A percentile compares a stretch with the other conserved stretches of the same genome.
Evolutionary conservation across 1,140 invertebrate genomes (phyloP).

Genomic region (Aporrectodea caliginosa): DNA sequence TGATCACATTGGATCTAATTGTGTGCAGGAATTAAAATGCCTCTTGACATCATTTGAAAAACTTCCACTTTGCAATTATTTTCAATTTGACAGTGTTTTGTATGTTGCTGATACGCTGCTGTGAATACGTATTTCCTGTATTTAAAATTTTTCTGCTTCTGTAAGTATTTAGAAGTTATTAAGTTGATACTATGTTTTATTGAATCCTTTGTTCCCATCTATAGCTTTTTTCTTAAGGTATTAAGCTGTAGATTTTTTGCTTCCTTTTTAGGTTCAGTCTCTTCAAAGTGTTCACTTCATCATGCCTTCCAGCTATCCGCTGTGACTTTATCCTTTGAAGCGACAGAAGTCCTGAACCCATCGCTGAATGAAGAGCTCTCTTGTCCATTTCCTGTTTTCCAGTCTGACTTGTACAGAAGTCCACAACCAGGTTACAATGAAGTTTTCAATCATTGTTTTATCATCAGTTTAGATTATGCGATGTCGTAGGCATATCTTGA

Average conservation of each 20-base stretch:
- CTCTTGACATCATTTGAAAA: no score
- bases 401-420: slow-evolving; percentile 72
- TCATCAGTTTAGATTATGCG: not conserved
- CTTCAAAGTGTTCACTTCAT: not conserved
- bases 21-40: no score
- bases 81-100: no score
- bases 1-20: no score
- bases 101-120: no score
- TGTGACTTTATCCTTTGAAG: slow-evolving; percentile 68
- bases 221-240: not conserved
- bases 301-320: slow-evolving; percentile 72
- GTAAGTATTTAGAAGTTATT: no score
- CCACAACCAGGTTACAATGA: slow-evolving; percentile 70
- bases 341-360: slow-evolving; percentile 69
- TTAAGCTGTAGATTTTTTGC: not conserved
- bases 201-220: not conserved
- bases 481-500: not conserved
- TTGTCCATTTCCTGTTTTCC: slow-evolving; percentile 74
- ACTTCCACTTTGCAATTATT: no score
- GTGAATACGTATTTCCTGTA: no score
- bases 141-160: no score
- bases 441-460: not conserved
- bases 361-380: slow-evolving; percentile 44
- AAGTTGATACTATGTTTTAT: not conserved
- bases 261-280: not conserved